phyloP scores from a whole-genome alignment of 2,888 invertebrate species.

The Acanthosoma haemorrhoidale region DNA sequence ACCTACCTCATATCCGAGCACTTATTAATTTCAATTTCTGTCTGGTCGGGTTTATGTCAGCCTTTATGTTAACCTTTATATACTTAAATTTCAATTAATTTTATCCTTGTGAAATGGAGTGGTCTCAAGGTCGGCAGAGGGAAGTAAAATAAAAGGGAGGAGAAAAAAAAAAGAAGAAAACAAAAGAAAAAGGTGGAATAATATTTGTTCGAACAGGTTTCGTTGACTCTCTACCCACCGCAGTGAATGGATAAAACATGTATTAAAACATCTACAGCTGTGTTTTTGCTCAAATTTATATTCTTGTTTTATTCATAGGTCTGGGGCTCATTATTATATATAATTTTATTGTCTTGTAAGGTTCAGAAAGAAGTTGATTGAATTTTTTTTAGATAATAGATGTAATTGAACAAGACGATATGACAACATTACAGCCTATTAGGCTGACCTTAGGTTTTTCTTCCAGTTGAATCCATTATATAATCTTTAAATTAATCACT shows the following conservation, averaged over 20 bases:
- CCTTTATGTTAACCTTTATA: neutral
- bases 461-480: too few species aligned
- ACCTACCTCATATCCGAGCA: neutral
- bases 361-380: neutral
- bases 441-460: neutral
- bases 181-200: conserved; percentile 24
- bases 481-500: too few species aligned
- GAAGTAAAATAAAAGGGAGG: conserved; percentile 3
- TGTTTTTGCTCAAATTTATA: conserved; percentile 4
- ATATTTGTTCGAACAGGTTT: conserved; percentile 24
- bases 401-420: neutral
- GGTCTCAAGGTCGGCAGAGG: neutral
- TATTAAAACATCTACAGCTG: neutral
- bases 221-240: conserved; percentile 1
- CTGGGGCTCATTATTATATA: neutral
- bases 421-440: neutral
- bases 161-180: conserved; percentile 14
- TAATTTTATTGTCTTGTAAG: neutral
- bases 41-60: neutral
- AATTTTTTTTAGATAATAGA: neutral
- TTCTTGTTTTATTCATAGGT: neutral
- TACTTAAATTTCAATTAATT: neutral
- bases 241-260: conserved; percentile 5
- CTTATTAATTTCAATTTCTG: conserved; percentile 2
- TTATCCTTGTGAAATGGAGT: conserved; percentile 18